A percentile compares a stretch with the other conserved stretches of the same genome.
phyloP scores from a whole-genome alignment of 2,888 invertebrate species.

The Caenorhabditis macrosperma region DNA sequence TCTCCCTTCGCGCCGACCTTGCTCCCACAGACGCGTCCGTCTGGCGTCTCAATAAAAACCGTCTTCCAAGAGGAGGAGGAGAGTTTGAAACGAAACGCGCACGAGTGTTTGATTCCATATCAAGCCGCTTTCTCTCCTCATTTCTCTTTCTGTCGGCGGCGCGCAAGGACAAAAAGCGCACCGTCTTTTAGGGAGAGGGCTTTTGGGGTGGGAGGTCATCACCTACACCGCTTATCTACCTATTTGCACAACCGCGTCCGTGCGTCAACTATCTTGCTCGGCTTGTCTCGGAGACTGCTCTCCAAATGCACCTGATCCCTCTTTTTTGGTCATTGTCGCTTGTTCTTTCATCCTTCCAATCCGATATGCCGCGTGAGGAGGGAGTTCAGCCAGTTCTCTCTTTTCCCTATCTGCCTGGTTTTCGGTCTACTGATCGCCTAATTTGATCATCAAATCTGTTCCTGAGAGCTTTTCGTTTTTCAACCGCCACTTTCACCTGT shows the following conservation, averaged over 20 bases:
- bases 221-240: conserved; percentile 55
- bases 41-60: conserved; percentile 26
- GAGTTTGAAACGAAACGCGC: conserved; percentile 39
- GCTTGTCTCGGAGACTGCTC: conserved; percentile 38
- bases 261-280: conserved; percentile 56
- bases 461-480: conserved; percentile 42
- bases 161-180: conserved; percentile 39
- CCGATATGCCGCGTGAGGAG: conserved; percentile 11
- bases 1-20: conserved; percentile 25
- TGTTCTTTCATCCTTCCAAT: conserved; percentile 29
- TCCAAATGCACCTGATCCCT: conserved; percentile 56
- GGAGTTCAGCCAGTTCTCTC: conserved; percentile 9
- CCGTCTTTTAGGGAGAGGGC: conserved; percentile 37
- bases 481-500: conserved; percentile 18
- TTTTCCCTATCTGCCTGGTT: conserved; percentile 12
- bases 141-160: conserved; percentile 24
- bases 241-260: conserved; percentile 57
- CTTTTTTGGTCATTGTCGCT: conserved; percentile 35
- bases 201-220: conserved; percentile 50
- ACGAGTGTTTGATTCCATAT: conserved; percentile 59
- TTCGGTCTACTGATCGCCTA: conserved; percentile 51
- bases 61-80: conserved; percentile 24
- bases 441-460: conserved; percentile 57
- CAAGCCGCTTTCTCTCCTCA: conserved; percentile 47
- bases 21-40: conserved; percentile 8